Percentiles rank a stretch among this genome's conserved stretches.
Evolutionary conservation across 2,113 vertebrate species (phyloP).

Genomic region (Rallus limicola): DNA sequence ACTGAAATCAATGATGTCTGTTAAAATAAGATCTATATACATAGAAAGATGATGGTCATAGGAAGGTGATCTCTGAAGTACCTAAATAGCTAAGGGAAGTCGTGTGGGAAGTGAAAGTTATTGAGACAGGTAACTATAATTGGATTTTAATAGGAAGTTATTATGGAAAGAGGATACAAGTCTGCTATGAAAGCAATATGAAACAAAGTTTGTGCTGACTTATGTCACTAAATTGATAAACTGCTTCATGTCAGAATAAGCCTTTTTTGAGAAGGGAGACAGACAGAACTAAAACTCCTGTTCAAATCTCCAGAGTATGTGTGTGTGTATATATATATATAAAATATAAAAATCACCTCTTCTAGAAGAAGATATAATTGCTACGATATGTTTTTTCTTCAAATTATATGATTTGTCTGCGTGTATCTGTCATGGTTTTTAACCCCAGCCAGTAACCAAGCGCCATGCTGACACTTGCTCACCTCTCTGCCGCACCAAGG

Average conservation of each 20-base stretch:
- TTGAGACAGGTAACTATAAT: not conserved
- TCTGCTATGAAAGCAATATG: not conserved
- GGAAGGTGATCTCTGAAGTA: not conserved
- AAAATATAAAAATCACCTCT: not conserved
- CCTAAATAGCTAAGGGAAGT: not conserved
- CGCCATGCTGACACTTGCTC: no score
- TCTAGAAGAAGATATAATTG: not conserved
- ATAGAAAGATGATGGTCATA: not conserved
- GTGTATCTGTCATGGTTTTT: not conserved
- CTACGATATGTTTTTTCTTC: not conserved
- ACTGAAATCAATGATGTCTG: not conserved
- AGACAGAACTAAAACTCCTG: not conserved
- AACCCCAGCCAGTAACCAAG: no score
- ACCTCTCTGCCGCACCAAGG: no score
- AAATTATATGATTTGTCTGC: not conserved
- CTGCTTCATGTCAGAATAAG: not conserved
- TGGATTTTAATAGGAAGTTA: not conserved
- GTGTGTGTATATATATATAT: not conserved
- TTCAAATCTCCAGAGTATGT: not conserved
- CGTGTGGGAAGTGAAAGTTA: not conserved
- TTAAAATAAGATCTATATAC: not conserved
- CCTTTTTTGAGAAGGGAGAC: not conserved
- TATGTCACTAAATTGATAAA: not conserved
- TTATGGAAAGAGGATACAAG: not conserved
- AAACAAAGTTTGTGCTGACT: not conserved